Evolutionary conservation across 2,797 vertebrate genomes (phyloP), one percentile per base, ranked within the genome.

Genomic region (Hypotaenidia okinawae): DNA sequence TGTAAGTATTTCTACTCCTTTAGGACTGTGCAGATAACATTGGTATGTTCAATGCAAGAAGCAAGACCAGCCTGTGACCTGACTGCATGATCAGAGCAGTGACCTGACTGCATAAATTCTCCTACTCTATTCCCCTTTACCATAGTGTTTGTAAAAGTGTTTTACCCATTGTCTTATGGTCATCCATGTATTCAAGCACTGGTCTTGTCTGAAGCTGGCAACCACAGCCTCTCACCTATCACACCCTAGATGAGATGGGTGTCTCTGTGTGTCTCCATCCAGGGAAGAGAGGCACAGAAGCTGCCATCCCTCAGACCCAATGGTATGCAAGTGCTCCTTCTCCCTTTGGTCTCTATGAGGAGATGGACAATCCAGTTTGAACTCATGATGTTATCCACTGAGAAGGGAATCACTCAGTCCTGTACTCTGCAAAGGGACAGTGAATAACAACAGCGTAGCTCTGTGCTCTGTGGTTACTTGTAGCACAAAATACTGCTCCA

Each of bases 261-360:
- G 16, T 14, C 3, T 72, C 32, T 2, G 0, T 23, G 7, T 19
- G 16, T 35, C 16, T 49, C 7, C 32, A 49, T 22, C 6, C 25
- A 11, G 9, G 7, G 18, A 62, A 81, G 30, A 62, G 37, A 45
- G 11, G 5, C 21, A 23, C 7, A 32, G 55, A 58, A 73, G 4
- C 23, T 24, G 52, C 3, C 9, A 16, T 2, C 2, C 5, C 52
- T 88, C 73, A 86, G 12, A 37, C 7, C 5, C 0, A 0, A 10
- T 5, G 15, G 9, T 23, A 28, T 16, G 10, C 16, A 13, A 32
- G 7, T 9, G 9, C 4, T 94, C 8, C 25, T 41, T 41, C n/a
- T 51, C 15, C 11, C 24, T 16, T 64, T 37, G 0, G 5, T 17
- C 15, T 52, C 51, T 47, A 10, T 25, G 32, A 66, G 52, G 14